Evolutionary conservation across 1,140 invertebrate genomes (phyloP).

Genomic region (Catajapyx aquilonaris): DNA sequence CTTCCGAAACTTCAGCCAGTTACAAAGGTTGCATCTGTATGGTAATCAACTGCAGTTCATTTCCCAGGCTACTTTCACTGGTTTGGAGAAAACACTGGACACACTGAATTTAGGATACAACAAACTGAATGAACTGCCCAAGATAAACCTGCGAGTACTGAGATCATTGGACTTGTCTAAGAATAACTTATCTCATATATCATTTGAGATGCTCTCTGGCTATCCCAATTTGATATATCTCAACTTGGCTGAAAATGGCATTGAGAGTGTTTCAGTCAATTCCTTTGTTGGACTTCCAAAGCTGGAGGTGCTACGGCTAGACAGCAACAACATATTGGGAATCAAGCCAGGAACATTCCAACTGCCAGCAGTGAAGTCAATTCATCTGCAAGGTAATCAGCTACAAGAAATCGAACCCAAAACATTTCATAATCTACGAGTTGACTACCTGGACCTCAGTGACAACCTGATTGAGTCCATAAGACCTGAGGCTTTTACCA

Average conservation of each 20-base stretch:
- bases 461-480: constrained; percentile 18
- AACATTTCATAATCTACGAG: constrained; percentile 17
- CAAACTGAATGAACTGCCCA: constrained; percentile 41
- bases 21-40: constrained; percentile 50
- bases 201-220: background rate
- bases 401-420: constrained; percentile 15
- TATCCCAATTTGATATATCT: constrained; percentile 9
- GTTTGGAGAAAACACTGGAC: constrained; percentile 45
- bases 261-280: constrained; percentile 5
- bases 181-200: constrained; percentile 8
- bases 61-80: constrained; percentile 46
- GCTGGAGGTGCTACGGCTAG: constrained; percentile 5
- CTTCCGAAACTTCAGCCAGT: constrained; percentile 49
- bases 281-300: background rate
- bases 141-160: constrained; percentile 13
- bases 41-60: constrained; percentile 53
- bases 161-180: constrained; percentile 11
- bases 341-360: constrained; percentile 33
- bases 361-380: constrained; percentile 11
- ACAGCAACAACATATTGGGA: constrained; percentile 42
- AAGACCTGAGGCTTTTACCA: constrained; percentile 15
- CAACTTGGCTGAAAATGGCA: constrained; percentile 15
- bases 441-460: constrained; percentile 17
- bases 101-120: constrained; percentile 59
- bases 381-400: constrained; percentile 17